Evolutionary conservation across 53 echinoderm and acorn worm genomes (phyloP), one percentile per base, ranked within the genome.

Genomic region (Antedon mediterranea): DNA sequence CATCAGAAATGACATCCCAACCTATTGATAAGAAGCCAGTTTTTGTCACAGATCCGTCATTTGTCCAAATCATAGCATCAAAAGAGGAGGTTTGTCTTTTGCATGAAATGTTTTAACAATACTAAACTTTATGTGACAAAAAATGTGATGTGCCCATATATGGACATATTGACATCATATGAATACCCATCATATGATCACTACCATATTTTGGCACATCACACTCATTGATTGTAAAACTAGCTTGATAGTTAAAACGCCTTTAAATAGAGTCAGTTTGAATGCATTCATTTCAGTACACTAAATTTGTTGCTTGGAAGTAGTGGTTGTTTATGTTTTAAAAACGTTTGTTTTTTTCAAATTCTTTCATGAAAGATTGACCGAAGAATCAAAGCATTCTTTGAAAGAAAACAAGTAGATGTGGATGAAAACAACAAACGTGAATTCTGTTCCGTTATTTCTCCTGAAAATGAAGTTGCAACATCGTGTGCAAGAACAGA

Each of bases 341-440:
- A 37, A 4, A 37, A 37, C 11, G 37, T 37, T 37, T 37, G 37
- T 37, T 37, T 34, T 13, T 34, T 34, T 34, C 41, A 23, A 7
- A 32, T 32, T 76, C 30, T 85, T 72, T 0, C 34, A 31, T 43
- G 4, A 20, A 42, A 94, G 94, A 94, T 94, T 81, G 87, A 94
- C 31, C 85, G 89, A 78, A 75, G 94, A 72, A 94, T 94, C 75
- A 85, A 78, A 28, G 89, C 94, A 72, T 94, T 94, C 80, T 91
- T 94, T 78, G 91, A 89, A 71, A 88, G 87, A 81, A 94, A 94
- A 37, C 89, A 91, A 77, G 74, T 81, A 0, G 93, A 93, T 42
- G 90, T 90, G 14, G 87, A 93, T 74, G 90, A 90, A 28, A 87
- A 79, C 30, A 93, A 93, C 75, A 71, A 85, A 18, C 75, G 93